These are phyloP conservation scores for Plebejus anna DNA, from an alignment of 2,888 invertebrate genomes.

Conservation along the genomic window DNA sequence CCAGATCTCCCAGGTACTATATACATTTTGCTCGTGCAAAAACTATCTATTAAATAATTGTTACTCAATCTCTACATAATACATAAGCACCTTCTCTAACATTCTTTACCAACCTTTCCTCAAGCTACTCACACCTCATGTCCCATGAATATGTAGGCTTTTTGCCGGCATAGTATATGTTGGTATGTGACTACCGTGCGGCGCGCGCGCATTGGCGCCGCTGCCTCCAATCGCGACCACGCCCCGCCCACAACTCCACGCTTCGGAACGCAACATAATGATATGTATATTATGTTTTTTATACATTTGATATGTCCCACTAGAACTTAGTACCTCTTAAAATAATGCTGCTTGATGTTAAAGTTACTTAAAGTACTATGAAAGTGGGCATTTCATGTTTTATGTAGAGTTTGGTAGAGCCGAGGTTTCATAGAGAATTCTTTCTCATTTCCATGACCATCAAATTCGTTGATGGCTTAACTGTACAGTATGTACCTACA, in stretches of 20 bases:
- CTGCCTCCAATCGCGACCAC: slow-evolving; percentile 63
- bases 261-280: slow-evolving; percentile 22
- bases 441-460: no score
- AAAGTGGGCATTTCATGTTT: background rate
- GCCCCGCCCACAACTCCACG: slow-evolving; percentile 59
- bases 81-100: background rate
- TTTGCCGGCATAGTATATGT: background rate
- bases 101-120: background rate
- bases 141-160: background rate
- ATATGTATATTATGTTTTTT: slow-evolving; percentile 13
- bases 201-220: slow-evolving; percentile 75
- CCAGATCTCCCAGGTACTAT: no score
- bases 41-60: no score
- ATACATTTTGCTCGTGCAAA: no score
- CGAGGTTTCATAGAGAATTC: no score
- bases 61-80: background rate
- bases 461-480: no score
- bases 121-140: background rate
- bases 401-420: background rate
- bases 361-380: background rate
- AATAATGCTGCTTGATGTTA: background rate
- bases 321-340: background rate
- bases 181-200: slow-evolving; percentile 59
- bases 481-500: no score
- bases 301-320: background rate